Evolutionary conservation across 1,140 invertebrate genomes (phyloP).

Genomic region (Drosophila quadrilineata): DNA sequence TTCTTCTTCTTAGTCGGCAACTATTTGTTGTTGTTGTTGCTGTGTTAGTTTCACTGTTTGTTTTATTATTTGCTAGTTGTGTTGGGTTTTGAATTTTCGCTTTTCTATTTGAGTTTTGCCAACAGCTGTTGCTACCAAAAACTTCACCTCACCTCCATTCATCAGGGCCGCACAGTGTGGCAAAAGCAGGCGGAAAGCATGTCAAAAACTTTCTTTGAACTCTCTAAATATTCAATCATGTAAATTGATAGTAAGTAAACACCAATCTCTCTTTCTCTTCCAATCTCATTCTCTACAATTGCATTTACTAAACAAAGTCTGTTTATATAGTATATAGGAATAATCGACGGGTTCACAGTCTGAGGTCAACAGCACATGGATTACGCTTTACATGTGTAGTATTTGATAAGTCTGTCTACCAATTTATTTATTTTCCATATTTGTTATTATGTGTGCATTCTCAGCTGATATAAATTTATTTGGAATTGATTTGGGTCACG

Average conservation of each 20-base stretch:
- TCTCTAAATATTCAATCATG: too few species aligned
- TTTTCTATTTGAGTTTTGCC: slow-evolving; percentile 31
- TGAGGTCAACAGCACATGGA: slow-evolving; percentile 1
- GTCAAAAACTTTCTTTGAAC: not conserved
- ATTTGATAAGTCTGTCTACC: too few species aligned
- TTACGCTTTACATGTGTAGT: not conserved
- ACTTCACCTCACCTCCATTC: slow-evolving; percentile 27
- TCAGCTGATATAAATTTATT: too few species aligned
- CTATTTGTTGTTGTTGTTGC: slow-evolving; percentile 19
- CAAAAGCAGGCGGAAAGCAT: not conserved
- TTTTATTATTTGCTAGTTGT: slow-evolving; percentile 19
- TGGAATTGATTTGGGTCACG: too few species aligned
- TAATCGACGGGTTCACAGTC: slow-evolving; percentile 12
- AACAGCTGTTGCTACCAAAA: slow-evolving; percentile 28
- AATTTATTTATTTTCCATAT: not conserved
- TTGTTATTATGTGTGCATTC: too few species aligned
- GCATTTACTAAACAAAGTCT: too few species aligned
- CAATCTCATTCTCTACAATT: too few species aligned
- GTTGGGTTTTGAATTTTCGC: slow-evolving; percentile 4
- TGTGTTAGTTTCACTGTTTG: slow-evolving; percentile 7
- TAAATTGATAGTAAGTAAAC: too few species aligned
- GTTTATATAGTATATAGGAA: too few species aligned
- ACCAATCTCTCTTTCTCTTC: too few species aligned
- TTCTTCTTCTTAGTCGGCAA: slow-evolving; percentile 10
- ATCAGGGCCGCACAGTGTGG: slow-evolving; percentile 22